A percentile compares a stretch with the other conserved stretches of the same genome.
These are phyloP conservation scores for Panthera tigris DNA, from an alignment of 2,113 vertebrate genomes.

Conservation along the genomic window DNA sequence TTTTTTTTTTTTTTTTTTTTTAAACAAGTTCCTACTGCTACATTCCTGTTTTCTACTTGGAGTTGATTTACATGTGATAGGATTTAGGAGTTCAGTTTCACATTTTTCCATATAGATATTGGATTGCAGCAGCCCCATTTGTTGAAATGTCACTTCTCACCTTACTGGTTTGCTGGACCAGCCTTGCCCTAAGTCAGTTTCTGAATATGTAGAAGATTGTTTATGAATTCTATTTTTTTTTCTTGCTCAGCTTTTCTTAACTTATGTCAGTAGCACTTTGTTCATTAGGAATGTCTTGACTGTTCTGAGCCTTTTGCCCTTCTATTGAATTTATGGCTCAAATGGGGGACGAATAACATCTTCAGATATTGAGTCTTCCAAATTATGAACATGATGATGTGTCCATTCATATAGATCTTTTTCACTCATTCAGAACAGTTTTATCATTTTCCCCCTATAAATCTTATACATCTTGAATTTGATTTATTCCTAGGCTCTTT, in stretches of 20 bases:
- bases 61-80: background rate
- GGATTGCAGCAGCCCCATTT: background rate
- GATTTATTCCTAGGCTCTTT: background rate
- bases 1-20: background rate
- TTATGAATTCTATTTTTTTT: background rate
- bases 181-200: background rate
- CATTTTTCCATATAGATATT: background rate
- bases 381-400: background rate
- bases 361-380: background rate
- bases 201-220: background rate
- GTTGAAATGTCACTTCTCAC: background rate
- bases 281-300: background rate
- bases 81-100: background rate
- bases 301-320: background rate
- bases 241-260: background rate
- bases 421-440: background rate
- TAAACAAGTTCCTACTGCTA: background rate
- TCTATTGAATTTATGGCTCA: background rate
- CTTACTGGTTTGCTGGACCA: background rate
- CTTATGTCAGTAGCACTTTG: background rate
- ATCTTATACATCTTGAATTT: background rate
- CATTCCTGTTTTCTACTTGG: background rate
- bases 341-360: background rate
- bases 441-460: background rate
- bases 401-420: background rate